These are phyloP conservation scores for Mugil cephalus DNA, from an alignment of 2,113 vertebrate species.

Conservation along the genomic window DNA sequence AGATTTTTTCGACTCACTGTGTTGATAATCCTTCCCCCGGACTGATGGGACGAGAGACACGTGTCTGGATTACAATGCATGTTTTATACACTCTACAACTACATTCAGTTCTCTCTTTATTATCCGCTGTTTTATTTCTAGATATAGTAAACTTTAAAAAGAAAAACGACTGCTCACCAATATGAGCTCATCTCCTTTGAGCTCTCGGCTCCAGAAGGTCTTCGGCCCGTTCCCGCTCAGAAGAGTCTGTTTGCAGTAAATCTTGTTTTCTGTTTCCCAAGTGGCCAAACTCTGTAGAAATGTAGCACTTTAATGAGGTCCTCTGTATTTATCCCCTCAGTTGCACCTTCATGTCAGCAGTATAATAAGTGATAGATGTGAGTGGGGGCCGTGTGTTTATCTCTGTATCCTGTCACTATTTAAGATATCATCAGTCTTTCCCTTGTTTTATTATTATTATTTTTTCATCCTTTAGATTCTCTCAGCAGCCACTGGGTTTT, in stretches of 20 bases:
- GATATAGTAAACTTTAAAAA: not conserved
- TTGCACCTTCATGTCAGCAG: constrained; percentile 16
- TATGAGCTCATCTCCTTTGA: constrained; percentile 93
- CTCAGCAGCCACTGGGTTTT: too few species aligned
- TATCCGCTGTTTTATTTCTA: not conserved
- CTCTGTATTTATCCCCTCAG: not conserved
- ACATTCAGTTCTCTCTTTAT: not conserved
- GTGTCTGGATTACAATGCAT: not conserved
- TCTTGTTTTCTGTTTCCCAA: constrained; percentile 98
- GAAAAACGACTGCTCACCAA: constrained; percentile 86
- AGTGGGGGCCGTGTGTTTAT: not conserved
- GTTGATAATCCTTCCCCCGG: constrained; percentile 4
- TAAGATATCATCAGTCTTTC: not conserved
- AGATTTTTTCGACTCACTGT: constrained; percentile 10
- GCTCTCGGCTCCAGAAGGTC: constrained; percentile 96
- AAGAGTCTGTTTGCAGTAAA: constrained; percentile 94
- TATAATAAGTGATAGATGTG: not conserved
- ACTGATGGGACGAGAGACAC: constrained; percentile 2
- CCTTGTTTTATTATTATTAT: not conserved
- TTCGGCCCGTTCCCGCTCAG: constrained; percentile 92
- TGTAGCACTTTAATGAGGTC: constrained; percentile 30
- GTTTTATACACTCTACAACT: not conserved
- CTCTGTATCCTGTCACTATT: not conserved
- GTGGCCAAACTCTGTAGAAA: constrained; percentile 91
- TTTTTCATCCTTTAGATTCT: too few species aligned